A percentile compares a stretch with the other conserved stretches of the same genome.
Conservation (phyloP, 2,888 invertebrate species). For the Trichopria drosophilae region DNA sequence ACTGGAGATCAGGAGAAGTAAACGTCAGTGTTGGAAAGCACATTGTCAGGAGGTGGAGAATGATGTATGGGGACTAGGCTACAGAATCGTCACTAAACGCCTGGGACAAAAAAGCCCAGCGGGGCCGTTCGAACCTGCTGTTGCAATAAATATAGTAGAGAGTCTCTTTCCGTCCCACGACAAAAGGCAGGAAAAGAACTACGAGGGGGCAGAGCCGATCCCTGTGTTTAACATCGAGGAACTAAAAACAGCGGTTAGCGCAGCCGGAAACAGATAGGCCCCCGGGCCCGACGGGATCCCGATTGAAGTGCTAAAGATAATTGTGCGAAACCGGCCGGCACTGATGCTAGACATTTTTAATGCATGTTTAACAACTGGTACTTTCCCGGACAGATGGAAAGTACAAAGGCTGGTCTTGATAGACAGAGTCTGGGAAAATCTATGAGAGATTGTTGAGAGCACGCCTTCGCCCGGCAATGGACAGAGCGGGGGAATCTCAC, state of each 20-base stretch:
- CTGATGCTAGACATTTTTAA: slow-evolving; percentile 26
- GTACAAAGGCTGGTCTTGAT: slow-evolving; percentile 27
- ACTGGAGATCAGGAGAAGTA: slow-evolving; percentile 4
- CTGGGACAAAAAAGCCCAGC: background rate
- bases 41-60: slow-evolving; percentile 1
- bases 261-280: too few relatives aligned
- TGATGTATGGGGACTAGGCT: too few relatives aligned
- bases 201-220: too few relatives aligned
- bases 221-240: too few relatives aligned
- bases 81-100: too few relatives aligned
- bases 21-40: slow-evolving; percentile 8
- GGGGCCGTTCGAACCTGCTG: background rate
- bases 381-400: background rate
- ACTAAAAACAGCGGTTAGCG: background rate
- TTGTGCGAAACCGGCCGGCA: slow-evolving; percentile 4
- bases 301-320: slow-evolving; percentile 17
- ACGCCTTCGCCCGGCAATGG: slow-evolving; percentile 24
- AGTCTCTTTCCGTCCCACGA: background rate
- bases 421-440: slow-evolving; percentile 31
- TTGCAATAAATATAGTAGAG: background rate
- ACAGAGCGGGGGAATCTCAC: slow-evolving; percentile 29
- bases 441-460: slow-evolving; percentile 34
- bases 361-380: slow-evolving; percentile 17
- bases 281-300: slow-evolving; percentile 11
- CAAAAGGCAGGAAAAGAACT: background rate